These are phyloP conservation scores for Willowsia nigromaculata DNA, from an alignment of 2,888 invertebrate species.

Conservation along the genomic window DNA sequence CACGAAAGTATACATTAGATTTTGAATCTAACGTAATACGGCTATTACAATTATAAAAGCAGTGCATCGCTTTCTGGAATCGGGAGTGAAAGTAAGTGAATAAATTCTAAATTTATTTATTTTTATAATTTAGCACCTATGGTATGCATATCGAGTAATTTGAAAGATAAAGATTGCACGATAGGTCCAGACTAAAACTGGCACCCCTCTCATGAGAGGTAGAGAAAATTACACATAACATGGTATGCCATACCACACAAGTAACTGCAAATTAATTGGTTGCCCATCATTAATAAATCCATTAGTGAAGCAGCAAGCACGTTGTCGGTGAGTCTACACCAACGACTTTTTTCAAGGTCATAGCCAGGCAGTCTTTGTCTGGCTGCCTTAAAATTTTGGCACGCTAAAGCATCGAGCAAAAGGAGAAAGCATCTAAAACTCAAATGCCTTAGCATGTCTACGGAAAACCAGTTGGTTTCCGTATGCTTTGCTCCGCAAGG, in stretches of 20 bases:
- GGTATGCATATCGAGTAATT: no score
- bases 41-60: not conserved
- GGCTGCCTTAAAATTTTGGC: not conserved
- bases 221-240: no score
- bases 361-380: slow-evolving; percentile 21
- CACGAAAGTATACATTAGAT: not conserved
- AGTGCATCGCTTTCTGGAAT: not conserved
- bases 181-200: no score
- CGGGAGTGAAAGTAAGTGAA: slow-evolving; percentile 1
- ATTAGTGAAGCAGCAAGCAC: slow-evolving; percentile 34
- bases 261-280: not conserved
- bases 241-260: not conserved
- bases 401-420: not conserved
- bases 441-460: not conserved
- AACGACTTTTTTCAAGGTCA: slow-evolving; percentile 54
- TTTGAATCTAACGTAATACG: not conserved
- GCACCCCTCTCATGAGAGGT: no score
- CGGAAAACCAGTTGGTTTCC: not conserved
- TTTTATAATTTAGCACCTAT: not conserved
- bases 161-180: no score
- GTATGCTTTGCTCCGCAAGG: no score
- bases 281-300: slow-evolving; percentile 31
- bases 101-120: not conserved
- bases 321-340: slow-evolving; percentile 37
- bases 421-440: not conserved